Percentiles rank a stretch among this genome's conserved stretches.
Evolutionary conservation across 2,797 vertebrate genomes (phyloP).

Genomic region (Thunnus albacares): DNA sequence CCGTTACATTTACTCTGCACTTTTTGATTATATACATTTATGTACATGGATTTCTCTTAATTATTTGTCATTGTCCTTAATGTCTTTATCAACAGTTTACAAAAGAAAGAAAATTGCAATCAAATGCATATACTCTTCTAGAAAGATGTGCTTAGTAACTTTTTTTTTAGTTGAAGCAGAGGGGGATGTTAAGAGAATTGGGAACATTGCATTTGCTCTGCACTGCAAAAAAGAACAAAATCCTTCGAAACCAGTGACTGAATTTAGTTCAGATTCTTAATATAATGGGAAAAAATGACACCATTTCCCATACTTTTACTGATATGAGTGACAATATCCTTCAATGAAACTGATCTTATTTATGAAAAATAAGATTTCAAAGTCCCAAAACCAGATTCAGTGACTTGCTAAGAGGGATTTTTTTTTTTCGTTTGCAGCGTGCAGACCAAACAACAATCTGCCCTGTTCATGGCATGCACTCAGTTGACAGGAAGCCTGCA

Average conservation of each 20-base stretch:
- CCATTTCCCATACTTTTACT: neutral
- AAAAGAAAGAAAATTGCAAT: slow-evolving; percentile 85
- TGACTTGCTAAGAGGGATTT: slow-evolving; percentile 2
- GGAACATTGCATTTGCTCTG: slow-evolving; percentile 64
- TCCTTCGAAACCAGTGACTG: slow-evolving; percentile 15
- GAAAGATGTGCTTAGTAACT: slow-evolving; percentile 89
- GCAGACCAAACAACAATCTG: slow-evolving; percentile 41
- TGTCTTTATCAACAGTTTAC: slow-evolving; percentile 86
- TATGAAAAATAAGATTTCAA: neutral
- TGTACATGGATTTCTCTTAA: slow-evolving; percentile 85
- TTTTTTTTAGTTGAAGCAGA: slow-evolving; percentile 73
- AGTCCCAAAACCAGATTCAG: slow-evolving; percentile 22
- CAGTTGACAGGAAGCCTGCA: slow-evolving; percentile 66
- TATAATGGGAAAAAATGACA: neutral
- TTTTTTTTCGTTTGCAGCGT: slow-evolving; percentile 26
- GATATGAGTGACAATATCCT: neutral
- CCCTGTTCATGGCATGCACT: slow-evolving; percentile 60
- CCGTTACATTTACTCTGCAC: slow-evolving; percentile 89
- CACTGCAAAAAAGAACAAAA: slow-evolving; percentile 25
- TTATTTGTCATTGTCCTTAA: slow-evolving; percentile 85
- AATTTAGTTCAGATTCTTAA: slow-evolving; percentile 9
- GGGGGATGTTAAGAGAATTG: slow-evolving; percentile 65
- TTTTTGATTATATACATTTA: slow-evolving; percentile 89
- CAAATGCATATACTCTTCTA: slow-evolving; percentile 88
- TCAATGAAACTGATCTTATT: neutral